Base-by-base conservation (phyloP, 1,140 invertebrate genomes). In the Potamilus streckersoni region DNA sequence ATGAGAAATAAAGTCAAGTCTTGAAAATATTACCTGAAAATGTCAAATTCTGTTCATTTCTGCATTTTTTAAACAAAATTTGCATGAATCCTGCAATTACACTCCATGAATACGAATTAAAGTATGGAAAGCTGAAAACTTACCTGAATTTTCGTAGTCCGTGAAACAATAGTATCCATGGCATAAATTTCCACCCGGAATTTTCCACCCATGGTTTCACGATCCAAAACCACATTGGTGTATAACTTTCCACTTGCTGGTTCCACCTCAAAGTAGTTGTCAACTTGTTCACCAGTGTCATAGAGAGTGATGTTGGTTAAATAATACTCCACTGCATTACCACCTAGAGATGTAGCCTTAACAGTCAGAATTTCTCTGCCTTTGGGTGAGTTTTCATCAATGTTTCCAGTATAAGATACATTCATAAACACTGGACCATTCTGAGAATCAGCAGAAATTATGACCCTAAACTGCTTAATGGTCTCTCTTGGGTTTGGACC, bases 201-300 rank as follows among this genome's bases (percentile, higher is more conserved):
- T 4, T 75, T 62, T 70, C 70, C 74, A 38, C 80, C 83, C 60
- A 80, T 73, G 17, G 63, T 69, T 73, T 98, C 97, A 63, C 96
- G 91, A 89, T 98, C 96, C 81, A 98, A 90, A 58, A 93, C 91
- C 6, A 93, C 93, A 2, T 95, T 94, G 2, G 96, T 97, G 2
- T 95, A 95, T 64, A 98, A 88, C 69, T 96, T 93, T 27, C 97
- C 97, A 78, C 95, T 92, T 81, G 94, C 94, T 15, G 94, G 92
- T 90, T 98, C 96, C 80, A 99, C 94, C 83, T 96, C 94, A 86
- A 99, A 92, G 60, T 80, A 77, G 23, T 77, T 74, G 12, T 69
- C 78, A 72, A 96, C 91, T 83, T 77, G 63, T 56, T 78, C 65
- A 13, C 63, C 91, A 76, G 92, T 92, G 85, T 93, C 93, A 17